Conservation (phyloP, 1,140 invertebrate species). For the Oncopodura yosiiana region DNA sequence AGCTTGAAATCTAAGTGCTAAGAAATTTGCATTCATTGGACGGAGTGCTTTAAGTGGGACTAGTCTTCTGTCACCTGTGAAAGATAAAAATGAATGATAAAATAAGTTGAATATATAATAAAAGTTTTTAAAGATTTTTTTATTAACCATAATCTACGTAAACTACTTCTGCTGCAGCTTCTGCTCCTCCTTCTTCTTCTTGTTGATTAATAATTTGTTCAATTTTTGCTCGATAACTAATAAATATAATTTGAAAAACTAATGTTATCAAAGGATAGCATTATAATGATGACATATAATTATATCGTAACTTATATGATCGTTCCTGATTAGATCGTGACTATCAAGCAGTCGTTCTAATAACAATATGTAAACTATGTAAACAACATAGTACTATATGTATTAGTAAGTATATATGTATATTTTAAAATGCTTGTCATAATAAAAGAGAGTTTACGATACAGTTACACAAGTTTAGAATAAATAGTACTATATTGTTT, state of each 20-base stretch:
- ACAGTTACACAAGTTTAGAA: background rate
- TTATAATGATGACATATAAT: too few relatives aligned
- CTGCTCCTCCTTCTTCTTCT: conserved; percentile 5
- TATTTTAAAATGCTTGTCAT: too few relatives aligned
- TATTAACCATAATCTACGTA: conserved; percentile 32
- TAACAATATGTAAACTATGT: too few relatives aligned
- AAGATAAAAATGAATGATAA: too few relatives aligned
- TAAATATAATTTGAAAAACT: background rate
- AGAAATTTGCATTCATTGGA: conserved; percentile 17
- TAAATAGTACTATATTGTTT: too few relatives aligned
- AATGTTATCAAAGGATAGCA: background rate
- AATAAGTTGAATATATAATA: too few relatives aligned
- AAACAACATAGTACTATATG: too few relatives aligned
- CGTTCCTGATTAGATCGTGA: too few relatives aligned
- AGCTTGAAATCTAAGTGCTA: conserved; percentile 29
- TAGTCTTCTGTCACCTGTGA: conserved; percentile 2
- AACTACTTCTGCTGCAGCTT: conserved; percentile 13
- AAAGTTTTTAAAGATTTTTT: background rate
- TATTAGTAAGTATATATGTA: too few relatives aligned
- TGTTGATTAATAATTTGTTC: too few relatives aligned
- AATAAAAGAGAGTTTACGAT: background rate
- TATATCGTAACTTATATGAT: too few relatives aligned
- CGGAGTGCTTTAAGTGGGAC: conserved; percentile 4
- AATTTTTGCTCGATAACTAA: conserved; percentile 29
- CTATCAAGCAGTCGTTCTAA: too few relatives aligned